Evolutionary conservation across 1,140 invertebrate genomes (phyloP).

Genomic region (Monochamus saltuarius): DNA sequence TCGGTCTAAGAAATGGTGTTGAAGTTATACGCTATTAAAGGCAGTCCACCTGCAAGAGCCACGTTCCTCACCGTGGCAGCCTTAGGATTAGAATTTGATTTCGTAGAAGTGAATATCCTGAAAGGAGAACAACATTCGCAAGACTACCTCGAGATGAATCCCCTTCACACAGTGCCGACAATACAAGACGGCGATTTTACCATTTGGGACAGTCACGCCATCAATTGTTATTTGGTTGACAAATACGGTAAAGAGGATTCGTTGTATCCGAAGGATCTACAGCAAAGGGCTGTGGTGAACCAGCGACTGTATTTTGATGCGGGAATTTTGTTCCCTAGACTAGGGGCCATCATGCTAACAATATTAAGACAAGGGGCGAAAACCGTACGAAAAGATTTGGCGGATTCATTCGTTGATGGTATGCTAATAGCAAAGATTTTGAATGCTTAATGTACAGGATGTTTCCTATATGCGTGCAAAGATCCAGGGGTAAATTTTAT

Average conservation of each 20-base stretch:
- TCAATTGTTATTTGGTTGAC: constrained; percentile 59
- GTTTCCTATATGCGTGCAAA: too few species aligned
- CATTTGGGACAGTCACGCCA: constrained; percentile 62
- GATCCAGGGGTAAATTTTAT: too few species aligned
- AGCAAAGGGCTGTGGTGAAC: constrained; percentile 59
- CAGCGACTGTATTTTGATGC: constrained; percentile 57
- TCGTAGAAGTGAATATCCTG: constrained; percentile 57
- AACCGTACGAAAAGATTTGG: constrained; percentile 37
- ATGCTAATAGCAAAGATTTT: background rate
- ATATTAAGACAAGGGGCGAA: constrained; percentile 32
- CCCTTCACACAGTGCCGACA: constrained; percentile 68
- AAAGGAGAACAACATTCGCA: constrained; percentile 29
- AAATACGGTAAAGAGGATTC: constrained; percentile 59
- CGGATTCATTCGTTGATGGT: constrained; percentile 26
- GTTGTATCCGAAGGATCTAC: constrained; percentile 62
- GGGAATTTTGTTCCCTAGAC: constrained; percentile 51
- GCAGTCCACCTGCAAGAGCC: constrained; percentile 69
- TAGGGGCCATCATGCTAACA: constrained; percentile 44
- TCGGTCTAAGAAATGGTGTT: constrained; percentile 37
- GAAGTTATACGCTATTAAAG: constrained; percentile 51
- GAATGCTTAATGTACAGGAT: too few species aligned
- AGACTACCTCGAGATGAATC: constrained; percentile 43
- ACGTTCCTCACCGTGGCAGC: constrained; percentile 68
- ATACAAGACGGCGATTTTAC: constrained; percentile 65
- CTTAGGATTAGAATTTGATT: constrained; percentile 70